Base-by-base conservation (phyloP, 2,113 vertebrate species). In the Aplodontia rufa region DNA sequence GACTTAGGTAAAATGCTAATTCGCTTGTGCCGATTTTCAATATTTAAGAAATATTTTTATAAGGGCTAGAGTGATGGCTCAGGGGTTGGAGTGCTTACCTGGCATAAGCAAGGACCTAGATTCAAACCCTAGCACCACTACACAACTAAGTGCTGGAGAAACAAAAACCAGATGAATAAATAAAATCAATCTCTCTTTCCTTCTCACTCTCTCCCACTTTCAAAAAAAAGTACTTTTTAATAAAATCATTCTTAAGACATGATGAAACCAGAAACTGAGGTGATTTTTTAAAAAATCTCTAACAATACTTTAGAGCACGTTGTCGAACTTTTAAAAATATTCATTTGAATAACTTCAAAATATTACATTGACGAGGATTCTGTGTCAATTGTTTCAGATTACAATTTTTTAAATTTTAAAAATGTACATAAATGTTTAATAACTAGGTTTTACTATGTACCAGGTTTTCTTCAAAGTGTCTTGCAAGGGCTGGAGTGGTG, bases 341-440 rank as follows among this genome's bases (percentile, higher is more conserved):
- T 86, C 53, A 86, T 88, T 82, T 93, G 55, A 87, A 72, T 86
- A 78, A 94, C 86, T 96, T 37, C 71, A 80, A 95, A 94, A 53
- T 95, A 72, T 68, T 68, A 93, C 7, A 85, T 86, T 62, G 47
- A 22, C 20, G 53, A 79, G 22, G 13, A 91, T 42, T 75, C 2
- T 45, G 66, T 51, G 60, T 32, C 82, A 86, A 74, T 47, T 47
- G 47, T 72, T 80, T 91, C 47, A 68, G 74, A 74, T 55, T 84
- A 58, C 75, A 84, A 47, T 71, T 32, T 69, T 53, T 84, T 75
- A 58, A 37, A 51, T 47, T 76, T 51, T 72, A 93, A 91, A 93
- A 81, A 49, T 40, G 8, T 74, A 91, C 17, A 22, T 42, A 86
- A 94, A 74, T 35, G 69, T 96, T 90, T 93, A 86, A 62, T n/a